Conservation (phyloP, 2,888 invertebrate genomes). For the Margaritifera margaritifera region DNA sequence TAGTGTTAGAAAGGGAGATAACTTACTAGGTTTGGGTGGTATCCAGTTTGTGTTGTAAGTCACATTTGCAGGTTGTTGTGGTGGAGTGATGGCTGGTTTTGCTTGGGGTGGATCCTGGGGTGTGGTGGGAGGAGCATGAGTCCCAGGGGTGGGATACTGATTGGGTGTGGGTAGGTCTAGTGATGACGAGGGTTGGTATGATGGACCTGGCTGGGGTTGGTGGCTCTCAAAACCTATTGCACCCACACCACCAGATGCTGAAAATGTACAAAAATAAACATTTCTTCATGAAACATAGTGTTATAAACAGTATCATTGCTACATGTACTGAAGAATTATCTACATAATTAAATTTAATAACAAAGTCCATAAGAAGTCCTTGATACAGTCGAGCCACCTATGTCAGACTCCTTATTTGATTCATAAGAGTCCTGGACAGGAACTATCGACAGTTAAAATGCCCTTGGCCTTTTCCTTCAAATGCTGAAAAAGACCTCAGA, state of each 20-base stretch:
- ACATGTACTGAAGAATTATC: too few species aligned
- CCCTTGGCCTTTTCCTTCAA: too few species aligned
- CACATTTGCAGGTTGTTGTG: conserved; percentile 14
- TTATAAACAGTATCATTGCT: too few species aligned
- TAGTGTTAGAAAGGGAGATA: background rate
- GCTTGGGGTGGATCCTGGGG: conserved; percentile 42
- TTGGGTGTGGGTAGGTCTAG: conserved; percentile 8
- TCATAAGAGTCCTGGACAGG: too few species aligned
- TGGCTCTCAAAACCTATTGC: conserved; percentile 31
- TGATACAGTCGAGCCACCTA: too few species aligned
- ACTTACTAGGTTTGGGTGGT: conserved; percentile 58
- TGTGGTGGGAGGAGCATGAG: conserved; percentile 52
- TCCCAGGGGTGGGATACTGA: conserved; percentile 32
- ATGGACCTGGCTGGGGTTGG: conserved; percentile 15
- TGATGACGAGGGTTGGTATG: conserved; percentile 2
- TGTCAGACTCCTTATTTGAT: too few species aligned
- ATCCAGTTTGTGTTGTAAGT: conserved; percentile 43
- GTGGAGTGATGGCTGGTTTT: conserved; percentile 23
- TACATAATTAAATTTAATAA: too few species aligned
- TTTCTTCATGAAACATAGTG: too few species aligned
- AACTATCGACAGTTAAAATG: too few species aligned
- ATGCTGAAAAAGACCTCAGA: too few species aligned
- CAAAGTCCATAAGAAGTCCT: too few species aligned
- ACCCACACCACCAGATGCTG: conserved; percentile 4
- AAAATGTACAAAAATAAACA: background rate